Percentiles rank a stretch among this genome's conserved stretches.
phyloP scores from a whole-genome alignment of 1,140 invertebrate genomes.

The Achroia grisella region DNA sequence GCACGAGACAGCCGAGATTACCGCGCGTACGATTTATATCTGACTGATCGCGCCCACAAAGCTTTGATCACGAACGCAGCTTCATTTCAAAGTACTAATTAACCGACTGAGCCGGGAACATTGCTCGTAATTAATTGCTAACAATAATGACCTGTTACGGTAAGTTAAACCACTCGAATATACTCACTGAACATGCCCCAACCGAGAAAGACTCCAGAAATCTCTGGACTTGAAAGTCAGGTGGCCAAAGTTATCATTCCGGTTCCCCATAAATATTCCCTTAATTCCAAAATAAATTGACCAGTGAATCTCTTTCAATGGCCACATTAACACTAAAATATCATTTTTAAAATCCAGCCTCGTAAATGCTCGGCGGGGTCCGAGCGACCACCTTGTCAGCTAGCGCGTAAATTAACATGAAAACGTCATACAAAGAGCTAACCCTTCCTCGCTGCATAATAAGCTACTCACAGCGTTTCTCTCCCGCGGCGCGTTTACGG shows the following conservation, averaged over 20 bases:
- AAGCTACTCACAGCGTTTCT: constrained; percentile 32
- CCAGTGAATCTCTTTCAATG: constrained; percentile 31
- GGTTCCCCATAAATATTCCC: constrained; percentile 20
- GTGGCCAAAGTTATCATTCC: constrained; percentile 4
- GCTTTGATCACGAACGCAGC: constrained; percentile 34
- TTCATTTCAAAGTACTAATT: constrained; percentile 29
- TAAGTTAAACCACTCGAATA: constrained; percentile 34
- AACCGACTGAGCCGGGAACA: constrained; percentile 29
- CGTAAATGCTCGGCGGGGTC: constrained; percentile 20
- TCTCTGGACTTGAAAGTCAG: not conserved
- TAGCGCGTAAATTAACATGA: constrained; percentile 65
- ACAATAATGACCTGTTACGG: constrained; percentile 38
- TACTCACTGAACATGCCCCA: constrained; percentile 22
- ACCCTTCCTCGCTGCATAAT: constrained; percentile 58
- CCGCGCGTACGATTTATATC: constrained; percentile 19
- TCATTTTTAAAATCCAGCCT: constrained; percentile 44
- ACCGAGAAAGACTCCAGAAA: not conserved
- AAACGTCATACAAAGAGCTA: constrained; percentile 64
- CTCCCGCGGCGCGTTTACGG: constrained; percentile 47
- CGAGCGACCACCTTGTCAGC: constrained; percentile 58
- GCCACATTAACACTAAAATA: constrained; percentile 62
- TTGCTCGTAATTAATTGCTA: constrained; percentile 35
- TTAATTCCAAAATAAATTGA: constrained; percentile 39
- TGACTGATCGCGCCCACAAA: constrained; percentile 23
- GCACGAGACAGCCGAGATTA: not conserved